These are phyloP conservation scores for Eulithis prunata DNA, from an alignment of 2,888 invertebrate species.

Conservation along the genomic window DNA sequence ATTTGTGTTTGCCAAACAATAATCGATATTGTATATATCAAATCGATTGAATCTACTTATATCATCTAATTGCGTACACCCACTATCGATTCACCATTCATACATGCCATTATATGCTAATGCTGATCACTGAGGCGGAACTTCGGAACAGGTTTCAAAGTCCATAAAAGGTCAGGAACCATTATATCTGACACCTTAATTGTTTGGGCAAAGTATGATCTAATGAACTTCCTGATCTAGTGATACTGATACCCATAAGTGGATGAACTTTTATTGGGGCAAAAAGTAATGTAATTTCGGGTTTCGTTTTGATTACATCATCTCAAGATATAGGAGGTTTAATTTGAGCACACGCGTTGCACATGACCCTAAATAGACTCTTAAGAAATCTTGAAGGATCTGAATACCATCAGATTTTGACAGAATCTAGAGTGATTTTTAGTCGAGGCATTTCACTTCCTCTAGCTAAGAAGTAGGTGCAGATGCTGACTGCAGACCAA, in stretches of 20 bases:
- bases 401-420: no score
- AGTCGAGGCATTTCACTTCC: no score
- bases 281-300: conserved; percentile 23
- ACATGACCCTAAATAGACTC: no score
- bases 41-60: not conserved
- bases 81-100: conserved; percentile 20
- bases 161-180: conserved; percentile 52
- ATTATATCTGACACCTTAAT: conserved; percentile 59
- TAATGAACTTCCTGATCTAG: conserved; percentile 58
- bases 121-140: conserved; percentile 60
- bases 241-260: conserved; percentile 42
- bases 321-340: not conserved
- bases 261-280: conserved; percentile 29
- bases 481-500: no score
- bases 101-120: conserved; percentile 62
- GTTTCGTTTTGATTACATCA: conserved; percentile 19
- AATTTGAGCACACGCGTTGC: no score
- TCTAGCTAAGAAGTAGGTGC: no score
- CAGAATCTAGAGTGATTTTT: no score
- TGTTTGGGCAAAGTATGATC: conserved; percentile 57
- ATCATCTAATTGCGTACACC: conserved; percentile 18
- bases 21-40: not conserved
- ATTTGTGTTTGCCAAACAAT: no score
- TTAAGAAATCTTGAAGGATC: no score
- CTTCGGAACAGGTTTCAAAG: conserved; percentile 33